A percentile compares a stretch with the other conserved stretches of the same genome.
phyloP scores from a whole-genome alignment of 2,797 vertebrate genomes.

The Oceanodroma leucorhoa region DNA sequence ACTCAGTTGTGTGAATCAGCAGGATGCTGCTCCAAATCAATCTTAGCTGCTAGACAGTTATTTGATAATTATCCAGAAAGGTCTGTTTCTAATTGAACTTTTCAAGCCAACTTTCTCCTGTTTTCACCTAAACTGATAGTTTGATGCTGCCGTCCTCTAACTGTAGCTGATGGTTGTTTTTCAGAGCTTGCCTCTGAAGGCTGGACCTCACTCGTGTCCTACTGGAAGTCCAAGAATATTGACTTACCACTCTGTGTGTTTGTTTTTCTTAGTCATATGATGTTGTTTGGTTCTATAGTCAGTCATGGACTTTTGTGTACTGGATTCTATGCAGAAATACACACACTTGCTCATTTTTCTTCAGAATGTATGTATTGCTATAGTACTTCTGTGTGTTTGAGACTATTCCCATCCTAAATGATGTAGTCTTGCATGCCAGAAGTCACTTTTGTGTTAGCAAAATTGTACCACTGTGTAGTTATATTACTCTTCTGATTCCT shows the following conservation, averaged over 20 bases:
- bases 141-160: background rate
- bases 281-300: background rate
- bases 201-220: background rate
- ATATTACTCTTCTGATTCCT: background rate
- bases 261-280: background rate
- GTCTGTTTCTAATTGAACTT: background rate
- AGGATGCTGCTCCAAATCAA: background rate
- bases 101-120: background rate
- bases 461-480: background rate
- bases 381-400: background rate
- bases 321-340: background rate
- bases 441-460: background rate
- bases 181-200: background rate
- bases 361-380: background rate
- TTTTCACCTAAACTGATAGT: background rate
- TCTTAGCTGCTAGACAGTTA: background rate
- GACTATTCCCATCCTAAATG: background rate
- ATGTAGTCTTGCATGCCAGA: background rate
- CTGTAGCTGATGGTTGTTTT: background rate
- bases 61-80: background rate
- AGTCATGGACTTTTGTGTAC: background rate
- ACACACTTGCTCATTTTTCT: background rate
- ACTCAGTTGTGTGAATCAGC: background rate
- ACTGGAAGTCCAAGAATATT: background rate
- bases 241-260: background rate